Evolutionary conservation across 1,140 invertebrate species (phyloP), one percentile per base, ranked within the genome.

Genomic region (Medauroidea extradentata): DNA sequence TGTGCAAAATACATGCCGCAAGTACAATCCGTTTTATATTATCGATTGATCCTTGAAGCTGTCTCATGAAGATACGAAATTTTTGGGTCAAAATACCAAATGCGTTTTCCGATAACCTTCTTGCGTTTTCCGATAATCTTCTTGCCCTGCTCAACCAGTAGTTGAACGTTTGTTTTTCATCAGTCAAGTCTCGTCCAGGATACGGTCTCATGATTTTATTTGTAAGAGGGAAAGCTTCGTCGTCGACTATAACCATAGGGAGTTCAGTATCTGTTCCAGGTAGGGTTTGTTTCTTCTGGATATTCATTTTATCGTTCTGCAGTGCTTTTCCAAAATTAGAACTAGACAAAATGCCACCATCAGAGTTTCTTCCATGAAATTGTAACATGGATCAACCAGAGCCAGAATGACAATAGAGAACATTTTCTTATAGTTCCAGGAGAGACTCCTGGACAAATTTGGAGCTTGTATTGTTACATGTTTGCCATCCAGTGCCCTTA

Each of bases 391-490:
- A 70, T 76, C 73, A 34, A 49, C 67, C 4, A 72, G 57, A 14
- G 68, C 77, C 58, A 76, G 64, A 16, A 79, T 60, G 23, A 76
- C 71, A 18, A 77, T 70, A 19, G 66, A 73, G 60, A 72, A 78
- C 60, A 63, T 73, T 27, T 67, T 60, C 60, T 79, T 79, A 59
- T 79, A 78, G 63, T 80, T 80, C 52, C 64, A 73, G 68, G 64
- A 78, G 27, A 64, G 57, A 1, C 70, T 72, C 29, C 75, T 73
- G 52, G 63, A 64, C 50, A 71, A 57, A 9, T 49, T 11, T 19
- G 72, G 75, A 57, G 63, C 61, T 52, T 63, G 56, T 24, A 75
- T 65, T 50, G 63, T 41, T 18, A 75, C 63, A 62, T 76, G 70
- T 61, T 75, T 77, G 9, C 67, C 69, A 58, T 74, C 70, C 11